Evolutionary conservation across 2,888 invertebrate species (phyloP).

Genomic region (Serrognathus titanus): DNA sequence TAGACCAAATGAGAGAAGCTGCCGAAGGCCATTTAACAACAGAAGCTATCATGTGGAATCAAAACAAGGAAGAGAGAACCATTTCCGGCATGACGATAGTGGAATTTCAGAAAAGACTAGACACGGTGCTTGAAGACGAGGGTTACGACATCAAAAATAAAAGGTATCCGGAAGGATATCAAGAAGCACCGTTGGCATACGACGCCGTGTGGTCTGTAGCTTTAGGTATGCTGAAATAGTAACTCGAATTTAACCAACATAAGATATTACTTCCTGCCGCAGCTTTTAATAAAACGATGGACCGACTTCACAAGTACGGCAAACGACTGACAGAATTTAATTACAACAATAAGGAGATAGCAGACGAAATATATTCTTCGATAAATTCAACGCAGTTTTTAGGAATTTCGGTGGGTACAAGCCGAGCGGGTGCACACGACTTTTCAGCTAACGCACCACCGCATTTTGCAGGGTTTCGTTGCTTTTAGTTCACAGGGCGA

Average conservation of each 20-base stretch:
- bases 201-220: constrained; percentile 99
- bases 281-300: constrained; percentile 97
- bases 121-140: constrained; percentile 73
- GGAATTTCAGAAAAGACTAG: constrained; percentile 82
- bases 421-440: too few species aligned
- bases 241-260: background rate
- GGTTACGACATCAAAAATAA: constrained; percentile 85
- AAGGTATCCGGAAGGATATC: constrained; percentile 89
- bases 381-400: constrained; percentile 98
- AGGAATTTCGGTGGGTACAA: constrained; percentile 83
- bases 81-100: constrained; percentile 94
- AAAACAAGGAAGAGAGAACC: constrained; percentile 84
- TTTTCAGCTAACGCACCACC: background rate
- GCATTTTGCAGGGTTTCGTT: constrained; percentile 75
- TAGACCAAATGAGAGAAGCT: constrained; percentile 88
- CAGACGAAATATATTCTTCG: constrained; percentile 93
- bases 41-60: constrained; percentile 98
- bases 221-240: constrained; percentile 58
- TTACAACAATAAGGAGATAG: constrained; percentile 92
- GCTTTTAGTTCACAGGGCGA: constrained; percentile 98
- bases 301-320: constrained; percentile 73
- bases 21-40: constrained; percentile 98
- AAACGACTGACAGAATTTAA: constrained; percentile 92
- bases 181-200: constrained; percentile 97
- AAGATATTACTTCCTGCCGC: constrained; percentile 31